A percentile compares a stretch with the other conserved stretches of the same genome.
Conservation (phyloP, 1,140 invertebrate species). For the Pseudomyrmex gracilis region DNA sequence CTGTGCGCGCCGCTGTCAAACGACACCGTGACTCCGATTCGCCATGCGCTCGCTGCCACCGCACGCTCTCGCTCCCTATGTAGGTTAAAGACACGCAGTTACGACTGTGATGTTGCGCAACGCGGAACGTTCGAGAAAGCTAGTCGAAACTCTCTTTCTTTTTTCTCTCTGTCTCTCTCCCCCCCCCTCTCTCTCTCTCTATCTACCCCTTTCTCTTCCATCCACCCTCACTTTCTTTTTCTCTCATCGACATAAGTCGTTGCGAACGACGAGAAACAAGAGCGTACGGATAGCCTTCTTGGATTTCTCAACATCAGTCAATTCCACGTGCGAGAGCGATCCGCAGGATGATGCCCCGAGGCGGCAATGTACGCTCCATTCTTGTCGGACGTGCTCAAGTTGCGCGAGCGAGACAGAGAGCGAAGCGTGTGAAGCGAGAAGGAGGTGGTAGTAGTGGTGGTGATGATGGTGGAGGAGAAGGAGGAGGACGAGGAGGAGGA, state of each 20-base stretch:
- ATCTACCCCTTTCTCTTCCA: no score
- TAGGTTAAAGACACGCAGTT: conserved; percentile 72
- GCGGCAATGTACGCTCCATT: not conserved
- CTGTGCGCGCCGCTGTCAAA: conserved; percentile 63
- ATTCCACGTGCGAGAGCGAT: conserved; percentile 36
- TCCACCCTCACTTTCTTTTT: no score
- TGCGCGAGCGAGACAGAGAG: conserved; percentile 3
- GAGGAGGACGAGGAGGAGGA: conserved; percentile 40
- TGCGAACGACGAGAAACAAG: not conserved
- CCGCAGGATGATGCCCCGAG: conserved; percentile 39
- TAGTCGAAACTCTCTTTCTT: no score
- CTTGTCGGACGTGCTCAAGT: not conserved
- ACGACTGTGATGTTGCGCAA: conserved; percentile 67
- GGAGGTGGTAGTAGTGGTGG: conserved; percentile 12
- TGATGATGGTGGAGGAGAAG: conserved; percentile 23
- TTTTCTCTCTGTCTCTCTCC: no score
- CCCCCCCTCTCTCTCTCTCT: no score
- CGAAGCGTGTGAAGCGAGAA: not conserved
- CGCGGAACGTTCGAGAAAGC: conserved; percentile 1
- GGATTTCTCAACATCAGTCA: conserved; percentile 11
- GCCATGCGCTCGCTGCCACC: conserved; percentile 17
- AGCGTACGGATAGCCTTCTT: not conserved
- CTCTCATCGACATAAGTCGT: not conserved
- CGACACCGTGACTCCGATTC: conserved; percentile 68
- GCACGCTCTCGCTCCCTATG: conserved; percentile 35